Conservation (phyloP, 2,797 vertebrate genomes). For the Distichodus sexfasciatus region DNA sequence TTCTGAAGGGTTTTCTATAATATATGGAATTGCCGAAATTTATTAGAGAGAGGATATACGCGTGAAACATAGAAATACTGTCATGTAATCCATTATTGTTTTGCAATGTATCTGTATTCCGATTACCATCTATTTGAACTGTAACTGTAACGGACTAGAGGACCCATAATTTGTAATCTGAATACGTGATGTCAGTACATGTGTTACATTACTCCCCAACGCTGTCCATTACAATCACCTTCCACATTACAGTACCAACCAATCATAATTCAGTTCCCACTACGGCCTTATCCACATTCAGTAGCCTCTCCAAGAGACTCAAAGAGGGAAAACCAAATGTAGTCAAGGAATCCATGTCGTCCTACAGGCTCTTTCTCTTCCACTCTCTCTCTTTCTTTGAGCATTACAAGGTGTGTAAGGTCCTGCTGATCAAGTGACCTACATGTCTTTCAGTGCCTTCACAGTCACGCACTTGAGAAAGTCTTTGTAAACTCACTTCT, state of each 20-base stretch:
- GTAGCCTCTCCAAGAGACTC: not conserved
- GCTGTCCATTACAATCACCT: not conserved
- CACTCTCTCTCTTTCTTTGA: not conserved
- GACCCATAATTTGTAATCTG: too few relatives aligned
- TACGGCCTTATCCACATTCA: not conserved
- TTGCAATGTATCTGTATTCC: too few relatives aligned
- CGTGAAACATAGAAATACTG: too few relatives aligned
- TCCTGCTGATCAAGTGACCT: not conserved
- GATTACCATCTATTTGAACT: too few relatives aligned
- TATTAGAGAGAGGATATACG: too few relatives aligned
- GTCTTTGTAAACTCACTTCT: not conserved
- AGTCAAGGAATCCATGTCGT: not conserved
- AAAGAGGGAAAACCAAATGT: not conserved
- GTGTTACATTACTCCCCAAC: too few relatives aligned
- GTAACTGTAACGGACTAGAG: too few relatives aligned
- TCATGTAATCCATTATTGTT: too few relatives aligned
- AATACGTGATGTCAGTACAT: too few relatives aligned
- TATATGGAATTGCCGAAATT: too few relatives aligned
- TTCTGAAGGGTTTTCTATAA: too few relatives aligned
- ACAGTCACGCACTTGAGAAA: not conserved
- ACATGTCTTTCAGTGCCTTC: not conserved
- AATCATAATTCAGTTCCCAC: not conserved
- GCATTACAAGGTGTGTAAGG: not conserved
- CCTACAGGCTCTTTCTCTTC: not conserved
- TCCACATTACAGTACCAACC: not conserved